Evolutionary conservation across 23 tunicate genomes (phyloP), one percentile per base, ranked within the genome.

Genomic region (Clavelina lepadiformis): DNA sequence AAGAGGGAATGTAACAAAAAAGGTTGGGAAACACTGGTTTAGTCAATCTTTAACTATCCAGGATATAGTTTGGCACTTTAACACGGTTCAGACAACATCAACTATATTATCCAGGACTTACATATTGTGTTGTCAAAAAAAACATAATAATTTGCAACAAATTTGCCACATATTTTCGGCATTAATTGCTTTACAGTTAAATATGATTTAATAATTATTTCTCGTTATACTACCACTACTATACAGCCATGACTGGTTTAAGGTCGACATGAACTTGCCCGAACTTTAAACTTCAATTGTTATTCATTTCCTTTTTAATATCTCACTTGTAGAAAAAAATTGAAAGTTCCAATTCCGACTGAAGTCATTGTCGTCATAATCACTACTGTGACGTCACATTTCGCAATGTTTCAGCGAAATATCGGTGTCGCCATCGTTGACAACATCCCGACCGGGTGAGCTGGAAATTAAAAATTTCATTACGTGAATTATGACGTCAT

Each of bases 371-470:
- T 89, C 49, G 97, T 89, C 15, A 65, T 70, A 22, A 75, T 89
- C 18, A 79, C 97, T 32, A 89, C 84, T 19, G 26, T 89, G 1
- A 79, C 91, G 25, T 89, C 97, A 3, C 82, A 80, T 49, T 89
- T 89, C 37, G 97, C 89, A 68, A 63, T 37, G 69, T 89, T 89
- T 37, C 68, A 81, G 29, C 63, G 63, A 8, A 75, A 63, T 35
- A 81, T 89, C 58, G 68, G 55, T 15, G 80, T 89, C 20, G 46
- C 22, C 4, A 56, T 89, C 3, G 97, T 89, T 46, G 97, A 71
- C 33, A 57, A 74, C 56, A 81, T 89, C 35, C 88, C 88, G 4
- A 81, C 83, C 8, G 97, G 97, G 97, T 89, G 55, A 80, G 81
- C 4, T 11, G 8, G 15, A 61, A n/a, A 3, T 54, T 13, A 54